A percentile compares a stretch with the other conserved stretches of the same genome.
Conservation (phyloP, 2,888 invertebrate genomes). For the Celastrina argiolus region DNA sequence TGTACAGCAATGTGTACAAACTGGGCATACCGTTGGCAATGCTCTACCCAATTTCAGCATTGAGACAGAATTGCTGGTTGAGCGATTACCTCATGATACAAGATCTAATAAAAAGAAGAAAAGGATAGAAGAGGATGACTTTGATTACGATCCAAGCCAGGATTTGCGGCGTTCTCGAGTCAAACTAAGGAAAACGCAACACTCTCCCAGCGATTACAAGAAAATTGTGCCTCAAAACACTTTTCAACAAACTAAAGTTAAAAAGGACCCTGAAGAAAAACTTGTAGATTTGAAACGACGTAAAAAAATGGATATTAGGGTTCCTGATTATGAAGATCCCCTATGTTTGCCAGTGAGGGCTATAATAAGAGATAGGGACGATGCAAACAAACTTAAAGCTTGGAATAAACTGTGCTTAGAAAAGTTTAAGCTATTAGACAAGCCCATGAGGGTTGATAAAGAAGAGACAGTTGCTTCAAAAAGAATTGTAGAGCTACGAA, state of each 20-base stretch:
- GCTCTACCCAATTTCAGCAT: slow-evolving; percentile 24
- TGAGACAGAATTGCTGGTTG: slow-evolving; percentile 42
- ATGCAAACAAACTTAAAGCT: slow-evolving; percentile 46
- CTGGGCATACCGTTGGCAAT: slow-evolving; percentile 30
- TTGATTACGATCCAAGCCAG: slow-evolving; percentile 58
- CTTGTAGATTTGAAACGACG: slow-evolving; percentile 29
- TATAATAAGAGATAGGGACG: slow-evolving; percentile 41
- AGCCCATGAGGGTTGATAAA: slow-evolving; percentile 45
- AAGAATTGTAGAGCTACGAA: slow-evolving; percentile 53
- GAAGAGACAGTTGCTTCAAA: slow-evolving; percentile 48
- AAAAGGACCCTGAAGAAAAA: not conserved
- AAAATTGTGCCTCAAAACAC: not conserved
- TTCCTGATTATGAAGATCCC: slow-evolving; percentile 66
- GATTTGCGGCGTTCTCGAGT: slow-evolving; percentile 36
- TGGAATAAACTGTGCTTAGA: slow-evolving; percentile 67
- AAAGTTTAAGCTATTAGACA: slow-evolving; percentile 51
- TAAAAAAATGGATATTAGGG: slow-evolving; percentile 46
- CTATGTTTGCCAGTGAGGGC: slow-evolving; percentile 62
- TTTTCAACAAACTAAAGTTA: not conserved
- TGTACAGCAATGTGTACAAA: slow-evolving; percentile 60
- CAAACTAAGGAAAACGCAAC: slow-evolving; percentile 33
- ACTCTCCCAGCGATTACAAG: not conserved
- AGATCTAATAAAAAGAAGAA: slow-evolving; percentile 29
- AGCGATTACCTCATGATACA: slow-evolving; percentile 38
- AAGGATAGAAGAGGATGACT: slow-evolving; percentile 51